Conservation (phyloP, 2,888 invertebrate genomes). For the Chrysolina haemoptera region DNA sequence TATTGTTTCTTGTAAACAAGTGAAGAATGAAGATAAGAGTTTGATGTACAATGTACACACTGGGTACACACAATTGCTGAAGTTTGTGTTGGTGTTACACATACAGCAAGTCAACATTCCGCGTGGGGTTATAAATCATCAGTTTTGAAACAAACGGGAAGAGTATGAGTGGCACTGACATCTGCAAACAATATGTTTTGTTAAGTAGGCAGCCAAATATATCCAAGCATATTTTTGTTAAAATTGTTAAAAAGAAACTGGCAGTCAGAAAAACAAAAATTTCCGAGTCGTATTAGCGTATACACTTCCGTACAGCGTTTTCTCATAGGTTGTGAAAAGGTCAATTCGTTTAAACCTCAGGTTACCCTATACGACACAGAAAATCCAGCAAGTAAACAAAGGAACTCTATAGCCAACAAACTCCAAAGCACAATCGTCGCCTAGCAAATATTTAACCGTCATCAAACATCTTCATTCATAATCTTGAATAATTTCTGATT, state of each 20-base stretch:
- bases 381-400: no score
- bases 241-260: no score
- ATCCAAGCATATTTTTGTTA: no score
- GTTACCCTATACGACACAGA: no score
- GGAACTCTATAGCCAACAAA: no score
- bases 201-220: neutral
- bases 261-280: no score
- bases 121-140: constrained; percentile 2
- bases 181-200: neutral
- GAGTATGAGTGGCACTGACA: neutral
- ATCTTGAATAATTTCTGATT: neutral
- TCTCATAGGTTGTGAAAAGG: no score
- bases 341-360: no score
- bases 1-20: constrained; percentile 20
- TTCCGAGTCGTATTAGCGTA: no score
- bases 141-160: neutral
- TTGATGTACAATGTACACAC: neutral
- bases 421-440: neutral
- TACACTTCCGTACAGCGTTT: no score
- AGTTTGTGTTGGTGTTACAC: constrained; percentile 20
- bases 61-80: neutral
- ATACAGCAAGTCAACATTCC: neutral
- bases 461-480: neutral
- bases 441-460: neutral
- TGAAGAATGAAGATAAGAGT: constrained; percentile 17